Base-by-base conservation (phyloP, 30 jellyfish, hydroid and myxozoan genomes). In the Aurelia aurita region DNA sequence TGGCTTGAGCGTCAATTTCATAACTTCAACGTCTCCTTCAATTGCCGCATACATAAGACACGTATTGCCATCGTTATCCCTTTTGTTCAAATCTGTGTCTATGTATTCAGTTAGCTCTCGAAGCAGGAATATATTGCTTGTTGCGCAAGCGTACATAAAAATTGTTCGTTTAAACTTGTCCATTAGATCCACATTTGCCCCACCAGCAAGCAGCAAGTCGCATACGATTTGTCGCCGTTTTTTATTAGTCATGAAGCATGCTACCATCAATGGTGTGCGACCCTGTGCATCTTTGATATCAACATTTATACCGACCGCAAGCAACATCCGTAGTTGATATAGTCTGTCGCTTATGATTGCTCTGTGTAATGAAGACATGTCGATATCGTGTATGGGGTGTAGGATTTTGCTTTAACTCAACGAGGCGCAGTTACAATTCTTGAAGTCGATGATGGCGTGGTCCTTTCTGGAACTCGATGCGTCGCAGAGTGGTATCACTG, bases 11-110 rank as follows among this genome's bases (percentile, higher is more conserved):
- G 68, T 29, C 26, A 57, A 67, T 32, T 23, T 67, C 79, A 69
- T 8, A 4, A 68, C 70, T 22, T 53, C 27, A 7, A 53, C 59
- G 60, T 82, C 91, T 1, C 91, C 91, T 22, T 82, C 91, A 25
- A 82, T 68, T 5, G 91, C 91, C 1, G 91, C 91, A 59, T 82
- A 82, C 91, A 82, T 82, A 5, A 82, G 85, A 35, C 91, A 82
- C 3, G 91, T 82, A 46, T 67, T 82, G 14, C 91, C 91, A 20
- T 82, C 85, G 19, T 35, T 14, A 43, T 82, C 91, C 8, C 60
- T 27, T 23, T 43, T 32, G 45, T 82, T 82, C 72, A 82, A 7
- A 59, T 82, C 85, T 6, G 60, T 34, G 35, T 82, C 91, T 5
- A 39, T 55, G 72, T 64, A 54, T 55, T 23, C 68, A 44, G 70